Evolutionary conservation across 2,113 vertebrate species (phyloP), one percentile per base, ranked within the genome.

Genomic region (Pygoscelis antarcticus): DNA sequence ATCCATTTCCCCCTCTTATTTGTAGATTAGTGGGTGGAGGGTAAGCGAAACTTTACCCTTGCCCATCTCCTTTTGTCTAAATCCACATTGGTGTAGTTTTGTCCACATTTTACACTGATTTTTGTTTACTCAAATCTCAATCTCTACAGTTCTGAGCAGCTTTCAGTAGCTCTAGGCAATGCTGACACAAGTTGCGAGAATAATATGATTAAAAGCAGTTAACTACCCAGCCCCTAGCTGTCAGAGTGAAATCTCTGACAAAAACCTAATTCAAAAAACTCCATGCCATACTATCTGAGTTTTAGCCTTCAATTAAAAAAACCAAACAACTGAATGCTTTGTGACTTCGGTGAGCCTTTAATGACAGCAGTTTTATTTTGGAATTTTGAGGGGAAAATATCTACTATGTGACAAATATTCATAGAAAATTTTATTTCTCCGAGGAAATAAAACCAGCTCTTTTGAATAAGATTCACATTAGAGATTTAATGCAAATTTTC

Each of bases 131-230:
- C 11, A 3, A 51, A 40, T 88, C 34, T 93, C 55, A 32, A 3
- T 58, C 27, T 74, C 75, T 64, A 79, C 46, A 65, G 58, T 58
- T 70, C 47, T 10, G 68, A 92, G 68, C 86, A 90, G 89, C 55
- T 97, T 91, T 95, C 51, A 52, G 44, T 90, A 75, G 91, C 94
- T 93, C 42, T 86, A 93, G 91, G 91, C 89, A 83, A 83, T 87
- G 68, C 82, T 95, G 83, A 95, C 80, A 91, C 27, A 86, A 93
- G 71, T 96, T 85, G 70, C 70, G 70, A 91, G 89, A 77, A 66
- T 36, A 95, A 61, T 82, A 79, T 89, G 74, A 90, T 94, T 96
- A 92, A 96, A 88, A 96, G 71, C 81, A 91, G 75, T 80, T 95
- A 92, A 95, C 42, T 83, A 40, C 29, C 32, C 65, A 83, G 54